Conservation (phyloP, 2,797 vertebrate genomes). For the Eupleurogrammus muticus region DNA sequence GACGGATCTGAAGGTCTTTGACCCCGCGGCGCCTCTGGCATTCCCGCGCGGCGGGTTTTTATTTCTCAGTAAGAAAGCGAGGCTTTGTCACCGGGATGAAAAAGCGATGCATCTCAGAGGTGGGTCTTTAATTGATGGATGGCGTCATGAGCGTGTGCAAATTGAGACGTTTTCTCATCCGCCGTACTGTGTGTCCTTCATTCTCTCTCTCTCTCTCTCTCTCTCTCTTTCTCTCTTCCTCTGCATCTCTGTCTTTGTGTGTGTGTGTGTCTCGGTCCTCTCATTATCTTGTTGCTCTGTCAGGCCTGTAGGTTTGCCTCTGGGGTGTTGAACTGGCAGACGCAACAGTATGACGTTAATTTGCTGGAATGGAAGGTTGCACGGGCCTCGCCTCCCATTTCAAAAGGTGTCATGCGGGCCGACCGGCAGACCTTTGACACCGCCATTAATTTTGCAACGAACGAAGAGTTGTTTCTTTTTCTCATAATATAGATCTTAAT, state of each 20-base stretch:
- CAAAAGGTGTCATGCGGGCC: constrained; percentile 45
- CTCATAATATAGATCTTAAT: constrained; percentile 25
- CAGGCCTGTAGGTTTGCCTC: constrained; percentile 64
- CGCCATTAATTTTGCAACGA: constrained; percentile 29
- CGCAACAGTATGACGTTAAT: constrained; percentile 66
- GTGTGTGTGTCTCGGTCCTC: constrained; percentile 28
- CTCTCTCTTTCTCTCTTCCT: constrained; percentile 9
- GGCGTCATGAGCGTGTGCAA: constrained; percentile 21
- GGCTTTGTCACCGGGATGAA: constrained; percentile 58
- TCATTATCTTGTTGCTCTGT: constrained; percentile 70
- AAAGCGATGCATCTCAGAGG: constrained; percentile 26
- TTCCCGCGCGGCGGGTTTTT: constrained; percentile 44
- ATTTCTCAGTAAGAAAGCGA: constrained; percentile 55
- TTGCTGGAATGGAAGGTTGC: constrained; percentile 69
- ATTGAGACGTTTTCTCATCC: constrained; percentile 9
- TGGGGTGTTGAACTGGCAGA: constrained; percentile 63
- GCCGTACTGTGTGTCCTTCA: constrained; percentile 24
- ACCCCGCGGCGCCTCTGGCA: constrained; percentile 50
- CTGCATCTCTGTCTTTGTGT: constrained; percentile 16
- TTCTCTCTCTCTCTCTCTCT: constrained; percentile 27
- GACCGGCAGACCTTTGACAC: constrained; percentile 43
- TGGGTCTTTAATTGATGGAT: constrained; percentile 58
- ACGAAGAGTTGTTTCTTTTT: not conserved
- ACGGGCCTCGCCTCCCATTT: constrained; percentile 53
- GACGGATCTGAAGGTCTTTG: constrained; percentile 51